phyloP scores from a whole-genome alignment of 2,888 invertebrate genomes.

The Phymatocera aterrima region DNA sequence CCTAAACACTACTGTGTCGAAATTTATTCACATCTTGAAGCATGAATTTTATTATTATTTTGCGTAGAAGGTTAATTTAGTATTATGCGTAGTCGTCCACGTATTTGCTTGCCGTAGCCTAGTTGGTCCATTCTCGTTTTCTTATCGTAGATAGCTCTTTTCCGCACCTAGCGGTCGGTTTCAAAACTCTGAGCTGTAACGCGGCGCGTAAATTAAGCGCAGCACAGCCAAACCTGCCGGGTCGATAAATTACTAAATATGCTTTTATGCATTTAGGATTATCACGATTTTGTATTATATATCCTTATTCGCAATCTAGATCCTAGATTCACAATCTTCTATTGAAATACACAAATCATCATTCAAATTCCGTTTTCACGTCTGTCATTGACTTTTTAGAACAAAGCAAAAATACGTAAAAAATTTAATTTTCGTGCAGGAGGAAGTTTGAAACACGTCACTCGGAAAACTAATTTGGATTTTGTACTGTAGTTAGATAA shows the following conservation, averaged over 20 bases:
- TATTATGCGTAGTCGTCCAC: not conserved
- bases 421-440: no score
- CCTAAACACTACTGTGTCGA: constrained; percentile 37
- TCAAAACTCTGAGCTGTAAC: not conserved
- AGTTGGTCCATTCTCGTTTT: no score
- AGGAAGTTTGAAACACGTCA: not conserved
- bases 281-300: not conserved
- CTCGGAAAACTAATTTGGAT: not conserved
- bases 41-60: constrained; percentile 52
- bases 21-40: constrained; percentile 42
- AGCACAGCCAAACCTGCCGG: not conserved
- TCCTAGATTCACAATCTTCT: no score
- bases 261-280: not conserved
- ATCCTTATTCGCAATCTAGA: not conserved
- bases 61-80: constrained; percentile 20
- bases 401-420: no score
- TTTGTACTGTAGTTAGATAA: constrained; percentile 24
- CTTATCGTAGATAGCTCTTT: constrained; percentile 12
- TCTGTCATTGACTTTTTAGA: not conserved
- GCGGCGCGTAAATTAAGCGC: constrained; percentile 37
- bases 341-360: no score
- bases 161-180: not conserved
- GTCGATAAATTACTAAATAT: constrained; percentile 20
- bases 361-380: not conserved
- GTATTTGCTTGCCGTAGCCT: no score